phyloP scores from a whole-genome alignment of 2,797 vertebrate genomes.

The Neopelma chrysocephalum region DNA sequence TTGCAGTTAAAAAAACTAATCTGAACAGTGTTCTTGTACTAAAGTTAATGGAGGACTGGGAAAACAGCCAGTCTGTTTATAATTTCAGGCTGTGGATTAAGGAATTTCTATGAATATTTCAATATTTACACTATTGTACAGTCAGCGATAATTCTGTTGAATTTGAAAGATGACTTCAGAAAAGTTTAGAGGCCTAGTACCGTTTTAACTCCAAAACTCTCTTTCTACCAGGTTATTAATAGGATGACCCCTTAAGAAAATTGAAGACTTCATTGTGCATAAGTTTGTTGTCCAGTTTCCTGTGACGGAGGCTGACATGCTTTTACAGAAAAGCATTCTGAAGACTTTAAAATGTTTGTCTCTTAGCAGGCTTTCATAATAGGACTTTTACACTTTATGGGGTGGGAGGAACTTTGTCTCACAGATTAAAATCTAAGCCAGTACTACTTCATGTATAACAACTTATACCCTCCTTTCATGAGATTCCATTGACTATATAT shows the following conservation, averaged over 20 bases:
- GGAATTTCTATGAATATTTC: conserved; percentile 1
- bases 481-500: background rate
- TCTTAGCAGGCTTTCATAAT: background rate
- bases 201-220: background rate
- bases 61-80: conserved; percentile 15
- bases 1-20: background rate
- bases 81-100: background rate
- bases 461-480: rapidly evolving
- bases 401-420: background rate
- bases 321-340: background rate
- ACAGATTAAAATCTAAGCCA: background rate
- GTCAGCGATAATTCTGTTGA: background rate
- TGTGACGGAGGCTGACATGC: background rate
- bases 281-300: background rate
- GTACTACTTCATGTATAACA: background rate
- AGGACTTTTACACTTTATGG: background rate
- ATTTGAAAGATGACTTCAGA: background rate
- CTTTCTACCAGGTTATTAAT: background rate
- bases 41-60: conserved; percentile 11
- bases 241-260: background rate
- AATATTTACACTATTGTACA: background rate
- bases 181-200: background rate
- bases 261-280: background rate
- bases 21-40: background rate
- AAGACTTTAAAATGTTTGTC: background rate